These are phyloP conservation scores for Himalopsyche japonica DNA, from an alignment of 2,888 invertebrate genomes.

Conservation along the genomic window DNA sequence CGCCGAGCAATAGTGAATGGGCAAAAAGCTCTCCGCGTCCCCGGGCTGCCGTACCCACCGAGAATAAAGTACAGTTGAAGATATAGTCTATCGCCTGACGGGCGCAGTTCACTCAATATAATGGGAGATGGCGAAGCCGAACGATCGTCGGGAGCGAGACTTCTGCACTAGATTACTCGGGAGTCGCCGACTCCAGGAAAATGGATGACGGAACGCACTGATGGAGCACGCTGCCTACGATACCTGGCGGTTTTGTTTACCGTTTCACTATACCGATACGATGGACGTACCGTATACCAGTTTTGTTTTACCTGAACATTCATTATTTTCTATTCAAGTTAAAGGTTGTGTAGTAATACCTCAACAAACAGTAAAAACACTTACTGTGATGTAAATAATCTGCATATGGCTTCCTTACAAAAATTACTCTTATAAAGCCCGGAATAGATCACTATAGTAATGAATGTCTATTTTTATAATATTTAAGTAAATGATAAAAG, in stretches of 20 bases:
- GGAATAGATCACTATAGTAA: neutral
- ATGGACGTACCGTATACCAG: neutral
- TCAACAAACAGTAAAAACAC: neutral
- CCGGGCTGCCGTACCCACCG: constrained; percentile 64
- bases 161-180: constrained; percentile 38
- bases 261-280: neutral
- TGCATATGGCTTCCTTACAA: neutral
- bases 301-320: neutral
- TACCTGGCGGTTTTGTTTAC: neutral
- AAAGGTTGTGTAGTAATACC: neutral
- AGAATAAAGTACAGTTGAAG: constrained; percentile 45
- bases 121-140: constrained; percentile 17
- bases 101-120: constrained; percentile 12
- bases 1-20: constrained; percentile 66
- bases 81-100: constrained; percentile 39
- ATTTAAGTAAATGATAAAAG: too few relatives aligned
- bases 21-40: constrained; percentile 66
- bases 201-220: neutral
- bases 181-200: constrained; percentile 38
- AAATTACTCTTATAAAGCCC: neutral
- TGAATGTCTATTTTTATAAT: neutral
- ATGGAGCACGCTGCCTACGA: neutral
- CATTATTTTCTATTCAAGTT: neutral
- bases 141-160: constrained; percentile 34
- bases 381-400: neutral